Percentiles rank a stretch among this genome's conserved stretches.
Evolutionary conservation across 1,140 invertebrate genomes (phyloP).

Genomic region (Branchinecta lindahli): DNA sequence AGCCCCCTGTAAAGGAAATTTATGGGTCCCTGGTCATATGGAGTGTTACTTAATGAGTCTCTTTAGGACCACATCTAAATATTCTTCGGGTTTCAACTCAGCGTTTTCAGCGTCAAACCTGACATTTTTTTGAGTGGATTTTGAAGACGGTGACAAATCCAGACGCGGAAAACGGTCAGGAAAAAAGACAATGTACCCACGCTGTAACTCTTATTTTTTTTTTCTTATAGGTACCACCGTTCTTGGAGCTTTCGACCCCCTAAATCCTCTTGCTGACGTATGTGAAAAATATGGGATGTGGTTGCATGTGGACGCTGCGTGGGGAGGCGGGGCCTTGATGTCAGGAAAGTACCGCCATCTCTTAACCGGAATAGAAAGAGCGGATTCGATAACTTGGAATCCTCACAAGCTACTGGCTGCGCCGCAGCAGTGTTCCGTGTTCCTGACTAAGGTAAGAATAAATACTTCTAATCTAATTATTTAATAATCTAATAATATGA

Average conservation of each 20-base stretch:
- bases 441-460: conserved; percentile 44
- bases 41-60: too few species aligned
- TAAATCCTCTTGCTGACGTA: conserved; percentile 57
- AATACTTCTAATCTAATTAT: conserved; percentile 7
- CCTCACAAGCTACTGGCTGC: conserved; percentile 77
- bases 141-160: too few species aligned
- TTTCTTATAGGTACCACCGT: conserved; percentile 33
- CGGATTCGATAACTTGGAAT: conserved; percentile 86
- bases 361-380: conserved; percentile 58
- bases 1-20: too few species aligned
- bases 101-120: too few species aligned
- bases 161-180: too few species aligned
- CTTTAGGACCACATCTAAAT: too few species aligned
- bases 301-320: conserved; percentile 92
- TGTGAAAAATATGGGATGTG: conserved; percentile 71
- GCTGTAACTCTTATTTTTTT: neutral
- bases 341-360: conserved; percentile 60
- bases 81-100: too few species aligned
- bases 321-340: conserved; percentile 77
- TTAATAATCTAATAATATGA: neutral
- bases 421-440: conserved; percentile 75
- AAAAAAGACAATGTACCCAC: too few species aligned
- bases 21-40: too few species aligned
- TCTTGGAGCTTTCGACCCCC: conserved; percentile 75
- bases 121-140: too few species aligned